A percentile compares a stretch with the other conserved stretches of the same genome.
Conservation (phyloP, 2,888 invertebrate species). For the Sphinx pinastri region DNA sequence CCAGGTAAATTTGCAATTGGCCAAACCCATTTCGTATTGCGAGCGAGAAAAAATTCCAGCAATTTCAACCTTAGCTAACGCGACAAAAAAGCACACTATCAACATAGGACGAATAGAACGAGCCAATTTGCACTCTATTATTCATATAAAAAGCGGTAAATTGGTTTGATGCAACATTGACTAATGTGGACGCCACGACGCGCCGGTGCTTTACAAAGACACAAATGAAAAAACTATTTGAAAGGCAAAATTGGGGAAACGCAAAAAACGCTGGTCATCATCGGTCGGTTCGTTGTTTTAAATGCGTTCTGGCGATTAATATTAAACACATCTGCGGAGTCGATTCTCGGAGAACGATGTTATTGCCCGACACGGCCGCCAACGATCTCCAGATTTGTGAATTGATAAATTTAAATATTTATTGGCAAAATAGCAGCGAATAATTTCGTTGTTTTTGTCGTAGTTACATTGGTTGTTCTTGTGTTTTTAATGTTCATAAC, state of each 20-base stretch:
- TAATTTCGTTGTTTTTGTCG: no score
- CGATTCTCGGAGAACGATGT: slow-evolving; percentile 6
- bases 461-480: no score
- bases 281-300: slow-evolving; percentile 23
- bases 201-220: slow-evolving; percentile 58
- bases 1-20: slow-evolving; percentile 73
- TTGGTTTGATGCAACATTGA: background rate
- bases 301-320: slow-evolving; percentile 26
- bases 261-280: slow-evolving; percentile 41
- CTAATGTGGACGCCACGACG: slow-evolving; percentile 46
- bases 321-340: slow-evolving; percentile 22
- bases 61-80: slow-evolving; percentile 51
- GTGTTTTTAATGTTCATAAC: no score
- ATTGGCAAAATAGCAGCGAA: no score
- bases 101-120: slow-evolving; percentile 36
- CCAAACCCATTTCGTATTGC: slow-evolving; percentile 53
- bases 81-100: slow-evolving; percentile 33
- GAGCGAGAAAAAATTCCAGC: slow-evolving; percentile 48
- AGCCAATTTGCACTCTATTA: slow-evolving; percentile 49
- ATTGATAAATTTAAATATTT: no score
- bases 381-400: no score
- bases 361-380: background rate
- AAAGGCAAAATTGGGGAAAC: slow-evolving; percentile 45
- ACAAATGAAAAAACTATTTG: slow-evolving; percentile 47
- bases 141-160: slow-evolving; percentile 20